Conservation (phyloP, 2,797 vertebrate species). For the Scarus forsteni region DNA sequence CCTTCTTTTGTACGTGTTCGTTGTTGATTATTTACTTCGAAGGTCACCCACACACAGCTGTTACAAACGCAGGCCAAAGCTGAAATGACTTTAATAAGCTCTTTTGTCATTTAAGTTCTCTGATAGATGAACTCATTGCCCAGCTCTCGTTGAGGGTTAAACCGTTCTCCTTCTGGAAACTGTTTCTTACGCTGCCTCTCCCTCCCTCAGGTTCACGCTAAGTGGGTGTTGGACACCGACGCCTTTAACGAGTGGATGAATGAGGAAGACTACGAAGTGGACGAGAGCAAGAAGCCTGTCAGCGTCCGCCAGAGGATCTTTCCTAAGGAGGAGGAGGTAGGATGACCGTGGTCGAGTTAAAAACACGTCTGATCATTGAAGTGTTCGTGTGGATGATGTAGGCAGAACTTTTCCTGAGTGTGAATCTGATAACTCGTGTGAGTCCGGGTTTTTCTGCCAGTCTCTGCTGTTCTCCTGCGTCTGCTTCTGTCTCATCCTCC, state of each 20-base stretch:
- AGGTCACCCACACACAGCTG: too few relatives aligned
- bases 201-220: constrained; percentile 89
- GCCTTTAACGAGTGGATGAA: constrained; percentile 99
- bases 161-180: too few relatives aligned
- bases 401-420: too few relatives aligned
- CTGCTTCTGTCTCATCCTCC: constrained; percentile 69
- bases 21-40: too few relatives aligned
- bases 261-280: constrained; percentile 97
- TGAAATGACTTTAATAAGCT: too few relatives aligned
- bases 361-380: too few relatives aligned
- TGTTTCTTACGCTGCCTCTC: neutral
- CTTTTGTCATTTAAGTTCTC: too few relatives aligned
- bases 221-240: constrained; percentile 96
- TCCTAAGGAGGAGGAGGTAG: constrained; percentile 95
- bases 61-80: too few relatives aligned
- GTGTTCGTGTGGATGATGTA: constrained; percentile 6
- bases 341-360: neutral
- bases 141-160: too few relatives aligned
- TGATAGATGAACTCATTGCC: too few relatives aligned
- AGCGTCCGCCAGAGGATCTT: constrained; percentile 93
- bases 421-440: too few relatives aligned
- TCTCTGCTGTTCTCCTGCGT: constrained; percentile 26
- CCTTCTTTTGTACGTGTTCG: too few relatives aligned
- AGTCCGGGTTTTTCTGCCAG: constrained; percentile 2
- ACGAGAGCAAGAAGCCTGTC: constrained; percentile 93